A percentile compares a stretch with the other conserved stretches of the same genome.
phyloP scores from a whole-genome alignment of 2,797 vertebrate genomes.

The Propithecus perrieri region DNA sequence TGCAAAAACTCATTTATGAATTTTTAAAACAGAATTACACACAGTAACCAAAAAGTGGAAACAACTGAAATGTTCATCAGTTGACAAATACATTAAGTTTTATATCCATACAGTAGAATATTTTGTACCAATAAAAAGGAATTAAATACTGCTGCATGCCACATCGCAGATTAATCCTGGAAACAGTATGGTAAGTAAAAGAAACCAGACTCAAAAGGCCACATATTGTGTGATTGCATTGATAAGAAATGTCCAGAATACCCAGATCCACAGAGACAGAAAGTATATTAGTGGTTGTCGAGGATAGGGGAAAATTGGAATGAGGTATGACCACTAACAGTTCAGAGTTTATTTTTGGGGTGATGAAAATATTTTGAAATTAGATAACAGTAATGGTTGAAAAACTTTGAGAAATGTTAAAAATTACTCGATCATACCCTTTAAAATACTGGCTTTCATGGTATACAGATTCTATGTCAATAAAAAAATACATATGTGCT shows the following conservation, averaged over 20 bases:
- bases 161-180: neutral
- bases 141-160: neutral
- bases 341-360: neutral
- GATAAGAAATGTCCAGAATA: neutral
- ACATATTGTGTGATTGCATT: neutral
- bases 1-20: neutral
- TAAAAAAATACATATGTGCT: neutral
- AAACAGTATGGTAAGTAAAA: neutral
- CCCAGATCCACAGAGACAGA: neutral
- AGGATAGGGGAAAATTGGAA: neutral
- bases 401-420: neutral
- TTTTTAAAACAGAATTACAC: neutral
- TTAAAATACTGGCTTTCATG: neutral
- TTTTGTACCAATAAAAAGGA: neutral
- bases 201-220: neutral
- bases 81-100: neutral
- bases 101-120: neutral
- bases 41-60: neutral
- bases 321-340: neutral
- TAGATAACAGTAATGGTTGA: neutral
- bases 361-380: neutral
- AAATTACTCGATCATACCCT: neutral
- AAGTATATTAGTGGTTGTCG: neutral
- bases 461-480: neutral
- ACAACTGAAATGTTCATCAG: neutral